Base-by-base conservation (phyloP, 2,113 vertebrate species). In the Phalacrocorax brasilianus region DNA sequence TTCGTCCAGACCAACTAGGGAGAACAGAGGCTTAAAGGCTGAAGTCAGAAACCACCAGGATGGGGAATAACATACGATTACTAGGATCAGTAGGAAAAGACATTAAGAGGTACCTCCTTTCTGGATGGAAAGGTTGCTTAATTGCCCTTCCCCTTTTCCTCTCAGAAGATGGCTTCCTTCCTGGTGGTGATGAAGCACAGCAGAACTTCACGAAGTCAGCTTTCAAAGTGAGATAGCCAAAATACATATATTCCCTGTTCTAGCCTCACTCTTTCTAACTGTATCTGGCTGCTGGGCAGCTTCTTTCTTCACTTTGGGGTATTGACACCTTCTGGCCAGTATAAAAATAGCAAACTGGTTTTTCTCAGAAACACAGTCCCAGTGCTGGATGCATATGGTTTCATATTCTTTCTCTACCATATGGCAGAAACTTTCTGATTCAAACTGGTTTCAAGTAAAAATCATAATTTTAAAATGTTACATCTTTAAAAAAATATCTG, bases 311-410 rank as follows among this genome's bases (percentile, higher is more conserved):
- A 62, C 47, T 95, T 91, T 55, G 75, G n/a, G 47, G 59, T 93
- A 88, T 91, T 84, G 89, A 95, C 94, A 97, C 80, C 94, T 95
- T 76, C 93, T 89, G 93, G 83, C 76, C 93, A 82, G 50, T 28
- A 47, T 88, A 92, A 95, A 96, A 95, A 93, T 92, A 96, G 91
- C 72, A 67, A 90, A 87, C 38, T 63, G 44, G 0, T 74, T 95
- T 91, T 95, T 74, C 92, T 91, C 94, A 47, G 83, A 88, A 86
- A 86, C 91, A 74, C 26, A 33, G 52, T 82, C 40, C 52, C 66
- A 52, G 44, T 2, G 30, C 62, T 78, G 65, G 14, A 50, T 68
- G 30, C 95, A 87, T 82, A 87, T 81, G 89, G 65, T 44, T 95
- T 92, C 73, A 47, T 75, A 73, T 87, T 87, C 74, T 56, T 85